Evolutionary conservation across 2,888 invertebrate genomes (phyloP).

Genomic region (Coenonympha glycerion): DNA sequence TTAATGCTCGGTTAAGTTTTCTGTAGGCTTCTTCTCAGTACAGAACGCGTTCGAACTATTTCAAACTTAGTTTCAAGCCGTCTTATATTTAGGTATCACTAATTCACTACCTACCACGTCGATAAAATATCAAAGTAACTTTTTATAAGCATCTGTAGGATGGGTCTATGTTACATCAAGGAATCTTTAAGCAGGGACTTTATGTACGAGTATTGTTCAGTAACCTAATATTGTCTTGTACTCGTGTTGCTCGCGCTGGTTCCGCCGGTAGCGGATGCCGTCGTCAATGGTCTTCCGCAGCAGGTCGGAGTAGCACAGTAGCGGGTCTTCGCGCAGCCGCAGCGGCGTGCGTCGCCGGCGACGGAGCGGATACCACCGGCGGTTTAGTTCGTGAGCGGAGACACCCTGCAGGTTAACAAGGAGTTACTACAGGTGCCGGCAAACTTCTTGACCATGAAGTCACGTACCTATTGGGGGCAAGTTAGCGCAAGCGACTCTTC

Average conservation of each 20-base stretch:
- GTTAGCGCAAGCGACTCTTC: too few species aligned
- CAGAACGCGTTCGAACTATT: too few species aligned
- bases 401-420: conserved; percentile 45
- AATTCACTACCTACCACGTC: too few species aligned
- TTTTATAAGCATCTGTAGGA: neutral
- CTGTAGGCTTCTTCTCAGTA: too few species aligned
- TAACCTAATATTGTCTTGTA: conserved; percentile 79
- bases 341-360: conserved; percentile 75
- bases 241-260: conserved; percentile 69
- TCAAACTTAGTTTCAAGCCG: too few species aligned
- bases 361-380: conserved; percentile 51
- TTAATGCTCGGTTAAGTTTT: too few species aligned
- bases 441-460: too few species aligned
- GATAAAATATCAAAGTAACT: too few species aligned
- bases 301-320: conserved; percentile 78
- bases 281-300: conserved; percentile 80
- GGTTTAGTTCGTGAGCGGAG: conserved; percentile 45
- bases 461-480: too few species aligned
- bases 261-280: conserved; percentile 79
- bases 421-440: too few species aligned
- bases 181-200: neutral
- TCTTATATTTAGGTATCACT: too few species aligned
- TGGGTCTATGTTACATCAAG: neutral
- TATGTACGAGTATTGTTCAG: too few species aligned
- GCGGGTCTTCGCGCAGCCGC: conserved; percentile 79